Conservation (phyloP, 35 echinoderm and acorn worm genomes). For the Patiria miniata region DNA sequence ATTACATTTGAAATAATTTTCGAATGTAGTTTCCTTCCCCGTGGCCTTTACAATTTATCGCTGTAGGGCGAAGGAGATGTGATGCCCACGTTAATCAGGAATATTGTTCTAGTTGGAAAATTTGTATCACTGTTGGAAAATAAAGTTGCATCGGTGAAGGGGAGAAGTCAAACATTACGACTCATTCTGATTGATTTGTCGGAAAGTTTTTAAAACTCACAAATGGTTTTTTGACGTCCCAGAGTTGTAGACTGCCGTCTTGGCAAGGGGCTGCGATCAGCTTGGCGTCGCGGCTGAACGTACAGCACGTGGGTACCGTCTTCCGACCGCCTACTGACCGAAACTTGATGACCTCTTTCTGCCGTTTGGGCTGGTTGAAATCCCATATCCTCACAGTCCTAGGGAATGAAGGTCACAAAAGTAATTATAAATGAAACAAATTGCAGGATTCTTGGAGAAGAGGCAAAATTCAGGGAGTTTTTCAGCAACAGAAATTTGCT, state of each 20-base stretch:
- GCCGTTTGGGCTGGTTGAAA: conserved; percentile 55
- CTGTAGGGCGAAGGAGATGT: too few relatives aligned
- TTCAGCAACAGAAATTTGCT: not conserved
- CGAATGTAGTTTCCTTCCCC: too few relatives aligned
- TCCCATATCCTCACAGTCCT: conserved; percentile 94
- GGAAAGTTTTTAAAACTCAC: conserved; percentile 50
- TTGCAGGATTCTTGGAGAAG: too few relatives aligned
- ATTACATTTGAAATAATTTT: too few relatives aligned
- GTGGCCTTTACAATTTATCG: too few relatives aligned
- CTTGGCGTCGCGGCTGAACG: conserved; percentile 84
- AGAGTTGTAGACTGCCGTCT: conserved; percentile 89
- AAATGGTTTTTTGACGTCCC: conserved; percentile 91
- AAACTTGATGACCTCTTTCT: conserved; percentile 85
- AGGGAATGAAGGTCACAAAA: not conserved
- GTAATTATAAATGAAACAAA: not conserved
- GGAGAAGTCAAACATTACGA: too few relatives aligned
- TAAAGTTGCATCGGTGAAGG: too few relatives aligned
- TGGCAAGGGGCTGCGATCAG: conserved; percentile 78
- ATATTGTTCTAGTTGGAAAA: too few relatives aligned
- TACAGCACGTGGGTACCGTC: conserved; percentile 81
- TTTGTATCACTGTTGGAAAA: too few relatives aligned
- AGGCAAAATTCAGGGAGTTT: not conserved
- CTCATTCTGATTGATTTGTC: too few relatives aligned
- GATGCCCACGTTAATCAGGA: too few relatives aligned
- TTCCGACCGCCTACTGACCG: conserved; percentile 57